These are phyloP conservation scores for Neoitamus cyanurus DNA, from an alignment of 2,888 invertebrate genomes.

Conservation along the genomic window DNA sequence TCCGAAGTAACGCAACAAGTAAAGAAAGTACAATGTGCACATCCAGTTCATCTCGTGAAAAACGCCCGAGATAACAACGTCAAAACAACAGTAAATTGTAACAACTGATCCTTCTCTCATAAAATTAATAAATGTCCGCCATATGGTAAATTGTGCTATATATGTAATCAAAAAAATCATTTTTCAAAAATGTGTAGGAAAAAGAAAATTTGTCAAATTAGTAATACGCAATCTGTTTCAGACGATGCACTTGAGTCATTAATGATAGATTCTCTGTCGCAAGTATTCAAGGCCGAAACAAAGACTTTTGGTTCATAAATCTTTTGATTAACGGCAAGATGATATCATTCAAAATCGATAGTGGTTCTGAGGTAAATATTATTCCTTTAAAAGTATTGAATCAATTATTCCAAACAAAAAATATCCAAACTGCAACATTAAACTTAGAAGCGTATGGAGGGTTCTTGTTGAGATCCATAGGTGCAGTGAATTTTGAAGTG, in stretches of 20 bases:
- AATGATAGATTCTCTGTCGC: neutral
- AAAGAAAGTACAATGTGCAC: conserved; percentile 35
- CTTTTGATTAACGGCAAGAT: neutral
- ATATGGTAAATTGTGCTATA: neutral
- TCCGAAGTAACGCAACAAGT: conserved; percentile 11
- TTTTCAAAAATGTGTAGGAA: neutral
- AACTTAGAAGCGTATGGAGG: neutral
- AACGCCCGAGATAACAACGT: neutral
- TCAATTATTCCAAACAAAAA: neutral
- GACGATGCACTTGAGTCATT: too few relatives aligned
- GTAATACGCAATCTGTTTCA: too few relatives aligned
- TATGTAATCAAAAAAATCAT: neutral
- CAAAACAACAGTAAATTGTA: neutral
- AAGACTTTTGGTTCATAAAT: neutral
- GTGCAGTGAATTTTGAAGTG: neutral
- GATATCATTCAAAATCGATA: neutral
- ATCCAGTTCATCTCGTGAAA: neutral
- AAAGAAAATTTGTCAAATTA: too few relatives aligned
- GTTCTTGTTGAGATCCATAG: neutral
- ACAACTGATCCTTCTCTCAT: neutral
- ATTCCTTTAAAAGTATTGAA: neutral
- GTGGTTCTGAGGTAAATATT: neutral
- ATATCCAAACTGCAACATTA: neutral
- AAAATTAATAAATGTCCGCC: conserved; percentile 5
- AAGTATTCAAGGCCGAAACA: neutral